Evolutionary conservation across 2,888 invertebrate species (phyloP).

Genomic region (Seira musarum): DNA sequence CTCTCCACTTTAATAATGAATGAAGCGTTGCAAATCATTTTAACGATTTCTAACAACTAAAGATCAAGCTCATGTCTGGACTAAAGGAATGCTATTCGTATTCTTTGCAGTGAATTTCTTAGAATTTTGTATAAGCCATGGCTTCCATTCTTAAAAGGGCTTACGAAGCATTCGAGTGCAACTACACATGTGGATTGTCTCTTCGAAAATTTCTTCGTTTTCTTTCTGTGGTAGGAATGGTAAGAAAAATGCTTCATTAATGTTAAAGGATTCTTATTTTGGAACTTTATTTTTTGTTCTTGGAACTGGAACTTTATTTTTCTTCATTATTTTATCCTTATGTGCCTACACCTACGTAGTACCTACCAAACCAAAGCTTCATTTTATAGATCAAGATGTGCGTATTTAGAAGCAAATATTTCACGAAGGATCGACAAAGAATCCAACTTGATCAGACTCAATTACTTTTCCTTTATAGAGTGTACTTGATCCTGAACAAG

Average conservation of each 20-base stretch:
- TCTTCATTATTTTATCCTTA: no score
- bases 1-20: background rate
- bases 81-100: background rate
- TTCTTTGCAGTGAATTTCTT: no score
- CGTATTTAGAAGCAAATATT: background rate
- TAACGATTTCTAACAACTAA: background rate
- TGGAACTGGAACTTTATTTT: no score
- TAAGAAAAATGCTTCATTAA: constrained; percentile 32
- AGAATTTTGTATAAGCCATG: constrained; percentile 34
- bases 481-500: background rate
- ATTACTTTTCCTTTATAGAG: background rate
- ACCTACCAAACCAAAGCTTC: no score
- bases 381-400: background rate
- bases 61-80: background rate
- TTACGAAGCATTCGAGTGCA: constrained; percentile 42
- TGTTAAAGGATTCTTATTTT: background rate
- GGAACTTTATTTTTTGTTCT: background rate
- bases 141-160: constrained; percentile 28
- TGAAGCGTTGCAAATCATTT: background rate
- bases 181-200: constrained; percentile 53
- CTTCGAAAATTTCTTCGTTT: constrained; percentile 49
- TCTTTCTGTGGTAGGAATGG: constrained; percentile 57
- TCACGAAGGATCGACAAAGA: no score
- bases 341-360: no score
- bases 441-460: background rate